Base-by-base conservation (phyloP, 2,797 vertebrate genomes). In the Galaxias olidus region DNA sequence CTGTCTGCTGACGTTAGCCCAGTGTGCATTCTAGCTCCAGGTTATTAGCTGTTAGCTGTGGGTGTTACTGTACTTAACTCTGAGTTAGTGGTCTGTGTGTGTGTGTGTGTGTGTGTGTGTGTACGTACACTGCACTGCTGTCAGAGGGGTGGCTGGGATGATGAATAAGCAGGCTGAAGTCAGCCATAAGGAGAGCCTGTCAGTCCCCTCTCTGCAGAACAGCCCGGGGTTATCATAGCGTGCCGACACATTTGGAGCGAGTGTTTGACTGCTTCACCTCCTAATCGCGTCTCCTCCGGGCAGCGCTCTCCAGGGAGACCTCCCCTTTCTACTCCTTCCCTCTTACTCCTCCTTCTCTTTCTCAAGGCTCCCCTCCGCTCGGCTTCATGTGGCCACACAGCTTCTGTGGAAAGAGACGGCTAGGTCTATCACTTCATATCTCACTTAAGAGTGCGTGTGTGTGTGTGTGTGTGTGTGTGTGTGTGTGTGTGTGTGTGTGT, bases 201-300 rank as follows among this genome's bases (percentile, higher is more conserved):
- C 93, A 92, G 93, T 93, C 90, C 86, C 79, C 87, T 79, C 81
- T 86, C 87, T 74, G 78, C 88, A 80, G 90, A 94, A 93, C 90
- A 88, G 86, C 93, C 90, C 82, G 83, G 89, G 92, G 94, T 94
- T 94, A 94, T 94, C 93, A 69, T 87, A 73, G 82, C 76, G 84
- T 90, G 89, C 91, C 90, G 89, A 92, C 82, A 89, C 89, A 92
- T 92, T 92, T 90, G 86, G 82, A 87, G 81, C 75, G 82, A 89
- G 83, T 76, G 85, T 92, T 92, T 92, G 93, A 92, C 90, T 91
- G 88, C 82, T 89, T 91, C 91, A 91, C 91, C 93, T 91, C 89
- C 87, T 92, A 94, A 93, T 94, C 86, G 75, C 77, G 86, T 88
- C 87, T 93, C 89, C 91, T 90, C 87, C 86, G 88, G 92, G 90